These are phyloP conservation scores for Microplitis deprimator DNA, from an alignment of 2,888 invertebrate genomes.

Conservation along the genomic window DNA sequence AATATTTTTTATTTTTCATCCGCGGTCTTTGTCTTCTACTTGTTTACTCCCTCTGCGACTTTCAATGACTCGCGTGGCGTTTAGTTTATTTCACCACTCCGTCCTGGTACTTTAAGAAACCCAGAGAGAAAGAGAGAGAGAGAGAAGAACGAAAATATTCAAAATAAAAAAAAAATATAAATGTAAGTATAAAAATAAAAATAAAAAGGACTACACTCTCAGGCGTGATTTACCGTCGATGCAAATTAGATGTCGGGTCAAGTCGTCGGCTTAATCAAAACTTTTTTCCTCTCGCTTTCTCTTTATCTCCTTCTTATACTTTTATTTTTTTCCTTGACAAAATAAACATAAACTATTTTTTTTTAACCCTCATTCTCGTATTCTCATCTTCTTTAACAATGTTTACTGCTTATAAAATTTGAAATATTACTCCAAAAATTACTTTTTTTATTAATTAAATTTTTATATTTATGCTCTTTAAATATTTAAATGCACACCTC, in stretches of 20 bases:
- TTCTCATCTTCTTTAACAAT: constrained; percentile 48
- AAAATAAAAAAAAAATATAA: constrained; percentile 30
- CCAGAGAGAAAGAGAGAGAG: constrained; percentile 31
- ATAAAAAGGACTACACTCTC: constrained; percentile 40
- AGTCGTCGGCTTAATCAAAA: constrained; percentile 55
- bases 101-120: not conserved
- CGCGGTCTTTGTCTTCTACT: not conserved
- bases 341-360: constrained; percentile 8
- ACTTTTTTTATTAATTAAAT: constrained; percentile 36
- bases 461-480: too few relatives aligned
- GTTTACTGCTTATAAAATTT: constrained; percentile 53
- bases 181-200: constrained; percentile 13
- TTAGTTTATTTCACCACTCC: constrained; percentile 26
- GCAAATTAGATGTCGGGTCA: constrained; percentile 56
- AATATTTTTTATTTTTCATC: not conserved
- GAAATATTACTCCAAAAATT: constrained; percentile 51
- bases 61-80: constrained; percentile 44
- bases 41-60: not conserved
- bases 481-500: too few relatives aligned
- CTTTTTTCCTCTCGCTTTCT: constrained; percentile 44
- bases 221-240: constrained; percentile 55
- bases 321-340: constrained; percentile 16
- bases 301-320: constrained; percentile 17
- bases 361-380: constrained; percentile 23
- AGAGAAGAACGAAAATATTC: constrained; percentile 19